Evolutionary conservation across 1,140 invertebrate species (phyloP).

Genomic region (Pseudomyrmex gracilis): DNA sequence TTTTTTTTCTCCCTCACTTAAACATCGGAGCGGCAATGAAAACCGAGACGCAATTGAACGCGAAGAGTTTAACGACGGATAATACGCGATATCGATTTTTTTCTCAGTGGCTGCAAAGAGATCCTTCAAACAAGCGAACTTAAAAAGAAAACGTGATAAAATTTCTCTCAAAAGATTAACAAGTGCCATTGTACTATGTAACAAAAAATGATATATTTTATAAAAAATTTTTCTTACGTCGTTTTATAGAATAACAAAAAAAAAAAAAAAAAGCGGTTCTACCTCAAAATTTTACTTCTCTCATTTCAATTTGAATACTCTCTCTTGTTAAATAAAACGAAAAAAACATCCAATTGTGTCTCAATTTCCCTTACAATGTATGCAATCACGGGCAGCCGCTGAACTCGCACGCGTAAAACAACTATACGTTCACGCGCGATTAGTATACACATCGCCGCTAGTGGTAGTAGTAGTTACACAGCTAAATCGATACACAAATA

Average conservation of each 20-base stretch:
- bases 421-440: slow-evolving; percentile 45
- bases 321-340: slow-evolving; percentile 14
- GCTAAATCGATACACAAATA: slow-evolving; percentile 57
- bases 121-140: too few species aligned
- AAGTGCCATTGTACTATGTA: too few species aligned
- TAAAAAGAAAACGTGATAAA: too few species aligned
- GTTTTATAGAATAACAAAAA: neutral
- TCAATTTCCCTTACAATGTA: slow-evolving; percentile 15
- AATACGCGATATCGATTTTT: neutral
- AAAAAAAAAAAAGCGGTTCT: neutral
- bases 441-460: slow-evolving; percentile 46
- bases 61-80: neutral
- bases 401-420: slow-evolving; percentile 44
- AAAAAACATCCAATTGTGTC: slow-evolving; percentile 27
- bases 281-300: neutral
- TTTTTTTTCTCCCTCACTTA: neutral
- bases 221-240: too few species aligned
- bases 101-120: neutral
- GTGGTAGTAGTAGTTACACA: slow-evolving; percentile 34
- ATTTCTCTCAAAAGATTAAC: too few species aligned
- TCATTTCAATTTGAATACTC: neutral
- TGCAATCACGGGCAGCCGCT: slow-evolving; percentile 52
- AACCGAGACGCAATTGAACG: slow-evolving; percentile 14
- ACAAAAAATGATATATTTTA: too few species aligned
- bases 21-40: slow-evolving; percentile 23